Base-by-base conservation (phyloP, 2,888 invertebrate species). In the Leptothorax acervorum region DNA sequence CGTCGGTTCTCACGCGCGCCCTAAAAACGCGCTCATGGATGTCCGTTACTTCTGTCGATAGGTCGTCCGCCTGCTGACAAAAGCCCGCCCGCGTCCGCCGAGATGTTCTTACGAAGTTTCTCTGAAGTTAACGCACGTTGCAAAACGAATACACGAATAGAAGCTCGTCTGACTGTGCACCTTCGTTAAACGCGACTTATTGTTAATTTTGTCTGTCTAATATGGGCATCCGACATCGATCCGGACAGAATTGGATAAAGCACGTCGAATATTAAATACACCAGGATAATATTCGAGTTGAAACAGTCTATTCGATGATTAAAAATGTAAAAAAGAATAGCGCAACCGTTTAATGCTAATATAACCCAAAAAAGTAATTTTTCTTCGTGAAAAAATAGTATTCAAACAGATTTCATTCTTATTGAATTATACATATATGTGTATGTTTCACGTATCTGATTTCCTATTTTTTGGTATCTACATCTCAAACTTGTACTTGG, bases 1-100 rank as follows among this genome's bases (percentile, higher is more conserved):
- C 35, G 68, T 11, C 35, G 82, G 83, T 88, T 90, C 87, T 88
- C 88, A 89, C 89, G 89, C 88, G 73, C 84, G 51, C 15, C 55
- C 82, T 45, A 81, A 71, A 81, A 83, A 79, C 51, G 57, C 39
- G n/a, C 57, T 63, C 73, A 55, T 55, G 78, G 55, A 78, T 71
- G 78, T 48, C 78, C 78, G 78, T 78, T 78, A 78, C 78, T 78
- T 78, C 15, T 71, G 78, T 39, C 55, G 73, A 57, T 55, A 31
- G 45, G 45, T 71, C 42, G 15, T 51, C 51, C 39, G 42, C n/a
- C 42, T 62, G 18, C 18, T 45, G 45, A 71, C 55, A 23, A 71
- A 48, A 55, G 73, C n/a, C 31, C 71, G 42, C 15, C n/a, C 55
- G 51, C 45, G n/a, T 74, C n/a, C 31, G n/a, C 18, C 31, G 48